A percentile compares a stretch with the other conserved stretches of the same genome.
phyloP scores from a whole-genome alignment of 1,140 invertebrate species.

The Aphis craccivora region DNA sequence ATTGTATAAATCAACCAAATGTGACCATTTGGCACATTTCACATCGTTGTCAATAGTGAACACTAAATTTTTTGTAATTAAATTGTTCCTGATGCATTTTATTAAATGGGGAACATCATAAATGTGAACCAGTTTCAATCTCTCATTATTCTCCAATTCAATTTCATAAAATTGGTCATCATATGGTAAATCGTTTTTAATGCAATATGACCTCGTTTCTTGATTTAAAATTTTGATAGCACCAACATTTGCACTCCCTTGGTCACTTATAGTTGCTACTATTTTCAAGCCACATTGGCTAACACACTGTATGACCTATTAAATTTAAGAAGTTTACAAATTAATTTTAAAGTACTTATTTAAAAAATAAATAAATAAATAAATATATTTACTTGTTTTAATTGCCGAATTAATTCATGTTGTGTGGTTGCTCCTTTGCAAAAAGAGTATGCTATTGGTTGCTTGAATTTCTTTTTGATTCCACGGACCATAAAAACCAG shows the following conservation, averaged over 20 bases:
- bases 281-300: neutral
- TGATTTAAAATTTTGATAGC: conserved; percentile 22
- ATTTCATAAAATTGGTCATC: conserved; percentile 39
- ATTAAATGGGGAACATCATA: conserved; percentile 15
- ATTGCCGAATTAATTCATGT: conserved; percentile 20
- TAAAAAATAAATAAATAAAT: neutral
- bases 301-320: conserved; percentile 11
- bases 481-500: conserved; percentile 44
- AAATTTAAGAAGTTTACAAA: neutral
- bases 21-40: too few species aligned
- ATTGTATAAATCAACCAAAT: too few species aligned
- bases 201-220: neutral
- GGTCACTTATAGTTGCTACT: conserved; percentile 28
- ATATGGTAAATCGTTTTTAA: neutral
- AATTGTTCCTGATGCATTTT: conserved; percentile 16
- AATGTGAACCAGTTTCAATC: neutral
- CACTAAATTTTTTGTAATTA: too few species aligned
- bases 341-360: neutral
- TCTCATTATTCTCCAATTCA: conserved; percentile 14
- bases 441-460: conserved; percentile 4
- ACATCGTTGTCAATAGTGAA: too few species aligned
- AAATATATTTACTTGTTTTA: conserved; percentile 38
- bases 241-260: neutral
- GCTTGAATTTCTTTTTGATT: conserved; percentile 17
- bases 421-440: conserved; percentile 15